phyloP scores from a whole-genome alignment of 2,797 vertebrate genomes.

The Acrossocheilus fasciatus region DNA sequence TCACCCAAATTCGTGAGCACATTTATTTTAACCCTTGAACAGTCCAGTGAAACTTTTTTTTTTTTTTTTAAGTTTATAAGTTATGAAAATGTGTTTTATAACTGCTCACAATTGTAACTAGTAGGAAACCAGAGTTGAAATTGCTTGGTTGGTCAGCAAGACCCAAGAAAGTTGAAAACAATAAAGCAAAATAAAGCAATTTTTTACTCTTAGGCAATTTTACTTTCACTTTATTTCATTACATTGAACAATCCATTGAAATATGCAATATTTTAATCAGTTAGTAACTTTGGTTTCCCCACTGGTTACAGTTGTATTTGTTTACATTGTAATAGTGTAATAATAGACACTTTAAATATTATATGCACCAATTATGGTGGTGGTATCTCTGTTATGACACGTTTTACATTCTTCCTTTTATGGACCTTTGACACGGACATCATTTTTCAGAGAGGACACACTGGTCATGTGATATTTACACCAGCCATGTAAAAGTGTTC shows the following conservation, averaged over 20 bases:
- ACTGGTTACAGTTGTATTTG: not conserved
- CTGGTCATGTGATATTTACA: constrained; percentile 17
- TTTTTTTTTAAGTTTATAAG: not conserved
- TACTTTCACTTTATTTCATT: not conserved
- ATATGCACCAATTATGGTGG: not conserved
- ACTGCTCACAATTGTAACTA: not conserved
- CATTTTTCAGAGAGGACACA: not conserved
- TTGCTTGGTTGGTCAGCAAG: not conserved
- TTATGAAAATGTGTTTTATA: not conserved
- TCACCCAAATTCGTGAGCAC: not conserved
- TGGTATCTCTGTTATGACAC: not conserved
- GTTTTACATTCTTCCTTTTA: not conserved
- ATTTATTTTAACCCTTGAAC: not conserved
- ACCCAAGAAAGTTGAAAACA: not conserved
- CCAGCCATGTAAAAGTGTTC: not conserved
- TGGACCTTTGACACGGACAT: constrained; percentile 11
- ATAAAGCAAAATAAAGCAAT: not conserved
- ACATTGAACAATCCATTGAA: not conserved
- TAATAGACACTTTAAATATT: not conserved
- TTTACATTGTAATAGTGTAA: not conserved
- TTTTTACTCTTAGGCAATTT: not conserved
- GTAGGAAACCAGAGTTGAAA: not conserved
- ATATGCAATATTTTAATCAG: too few relatives aligned
- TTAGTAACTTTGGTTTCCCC: not conserved
- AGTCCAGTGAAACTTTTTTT: not conserved